Evolutionary conservation across 2,888 invertebrate species (phyloP).

Genomic region (Limenitis camilla): DNA sequence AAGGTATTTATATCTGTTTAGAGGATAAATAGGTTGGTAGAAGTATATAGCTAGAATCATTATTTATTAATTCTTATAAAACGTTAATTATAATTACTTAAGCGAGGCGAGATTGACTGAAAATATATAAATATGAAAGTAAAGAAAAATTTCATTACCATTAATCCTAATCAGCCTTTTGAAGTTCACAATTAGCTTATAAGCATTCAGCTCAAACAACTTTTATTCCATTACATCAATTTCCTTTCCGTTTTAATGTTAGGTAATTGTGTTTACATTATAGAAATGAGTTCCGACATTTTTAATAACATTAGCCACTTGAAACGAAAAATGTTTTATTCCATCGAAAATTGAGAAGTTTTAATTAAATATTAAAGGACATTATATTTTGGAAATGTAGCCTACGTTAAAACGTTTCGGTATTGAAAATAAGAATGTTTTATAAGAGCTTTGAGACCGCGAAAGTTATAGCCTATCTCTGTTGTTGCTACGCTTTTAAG

Average conservation of each 20-base stretch:
- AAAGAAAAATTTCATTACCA: too few species aligned
- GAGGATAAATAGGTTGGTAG: too few species aligned
- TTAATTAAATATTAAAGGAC: slow-evolving; percentile 61
- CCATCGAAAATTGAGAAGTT: slow-evolving; percentile 46
- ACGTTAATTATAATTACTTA: too few species aligned
- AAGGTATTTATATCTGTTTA: too few species aligned
- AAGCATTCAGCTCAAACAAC: background rate
- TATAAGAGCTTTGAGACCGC: background rate
- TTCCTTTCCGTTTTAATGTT: background rate
- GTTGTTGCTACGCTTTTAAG: slow-evolving; percentile 1
- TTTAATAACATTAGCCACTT: background rate
- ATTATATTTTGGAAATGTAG: slow-evolving; percentile 46
- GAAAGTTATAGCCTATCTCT: background rate
- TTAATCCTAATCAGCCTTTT: too few species aligned
- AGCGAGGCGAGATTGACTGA: too few species aligned
- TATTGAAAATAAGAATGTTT: slow-evolving; percentile 35
- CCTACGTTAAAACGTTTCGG: slow-evolving; percentile 39
- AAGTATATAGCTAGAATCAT: too few species aligned
- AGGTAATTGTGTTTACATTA: slow-evolving; percentile 3
- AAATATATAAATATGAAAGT: too few species aligned
- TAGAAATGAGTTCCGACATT: background rate
- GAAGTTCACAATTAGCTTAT: background rate
- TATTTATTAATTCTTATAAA: too few species aligned
- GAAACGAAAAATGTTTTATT: slow-evolving; percentile 32
- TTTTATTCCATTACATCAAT: background rate